phyloP scores from a whole-genome alignment of 1,140 invertebrate genomes.

The Bombus soroeensis region DNA sequence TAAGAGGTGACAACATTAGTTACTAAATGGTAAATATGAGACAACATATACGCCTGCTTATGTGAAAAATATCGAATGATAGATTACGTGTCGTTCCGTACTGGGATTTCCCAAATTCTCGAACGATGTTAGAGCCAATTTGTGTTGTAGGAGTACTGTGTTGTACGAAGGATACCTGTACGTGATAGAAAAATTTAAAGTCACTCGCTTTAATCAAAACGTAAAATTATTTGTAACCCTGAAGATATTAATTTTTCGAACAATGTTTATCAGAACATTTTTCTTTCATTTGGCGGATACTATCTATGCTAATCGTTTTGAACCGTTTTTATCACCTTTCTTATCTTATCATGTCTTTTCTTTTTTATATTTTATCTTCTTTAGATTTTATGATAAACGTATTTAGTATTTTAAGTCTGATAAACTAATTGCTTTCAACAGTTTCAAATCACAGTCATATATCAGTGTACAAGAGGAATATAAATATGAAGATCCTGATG shows the following conservation, averaged over 20 bases:
- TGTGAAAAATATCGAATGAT: no score
- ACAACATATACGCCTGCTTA: no score
- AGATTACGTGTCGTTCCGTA: no score
- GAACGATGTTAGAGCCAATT: no score
- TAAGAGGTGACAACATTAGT: no score
- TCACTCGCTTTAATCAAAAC: not conserved
- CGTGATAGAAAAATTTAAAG: no score
- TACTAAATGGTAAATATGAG: no score
- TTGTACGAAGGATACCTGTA: no score
- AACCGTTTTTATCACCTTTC: not conserved
- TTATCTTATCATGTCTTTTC: not conserved
- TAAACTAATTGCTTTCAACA: not conserved
- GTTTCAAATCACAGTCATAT: slow-evolving; percentile 40
- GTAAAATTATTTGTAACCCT: not conserved
- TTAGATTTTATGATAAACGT: not conserved
- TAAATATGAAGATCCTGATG: slow-evolving; percentile 88
- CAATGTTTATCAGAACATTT: not conserved
- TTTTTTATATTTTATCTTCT: not conserved
- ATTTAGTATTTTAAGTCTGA: not conserved
- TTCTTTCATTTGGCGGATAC: not conserved
- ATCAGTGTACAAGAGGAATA: slow-evolving; percentile 84
- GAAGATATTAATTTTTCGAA: not conserved
- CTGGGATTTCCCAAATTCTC: no score
- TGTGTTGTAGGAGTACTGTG: no score
- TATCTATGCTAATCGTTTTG: no score